Evolutionary conservation across 2,797 vertebrate genomes (phyloP), one percentile per base, ranked within the genome.

Genomic region (Rhabdophis nuchalis): DNA sequence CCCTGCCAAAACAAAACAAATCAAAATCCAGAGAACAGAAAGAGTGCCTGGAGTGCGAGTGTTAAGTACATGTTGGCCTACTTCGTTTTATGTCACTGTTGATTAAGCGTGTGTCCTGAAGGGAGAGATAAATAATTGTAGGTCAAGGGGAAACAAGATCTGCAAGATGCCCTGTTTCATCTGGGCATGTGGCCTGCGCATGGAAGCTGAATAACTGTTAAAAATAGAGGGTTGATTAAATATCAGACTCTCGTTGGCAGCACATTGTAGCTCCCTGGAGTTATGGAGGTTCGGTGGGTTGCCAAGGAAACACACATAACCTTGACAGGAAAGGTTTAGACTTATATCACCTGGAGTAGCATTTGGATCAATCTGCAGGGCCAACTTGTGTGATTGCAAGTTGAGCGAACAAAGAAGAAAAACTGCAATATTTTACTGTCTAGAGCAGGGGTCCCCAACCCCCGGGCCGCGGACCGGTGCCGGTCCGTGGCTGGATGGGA

Each of bases 271-370:
- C 92, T 94, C 92, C 93, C 87, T 91, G 95, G 95, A 94, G 96
- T 95, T 96, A 91, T 93, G 93, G 95, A 96, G 96, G 95, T 95
- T 93, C 95, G 95, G 94, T 94, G 90, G 90, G 97, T 98, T 97
- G 94, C 96, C 95, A 96, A 96, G 94, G 96, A 95, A 97, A 97
- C 92, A 4, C 90, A 0, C 61, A 0, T 94, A 96, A 96, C 95
- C 96, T 96, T 97, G 95, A 94, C 95, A 1, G 3, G 86, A 94
- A 60, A 94, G 96, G 95, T 97, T 97, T 96, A 86, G 96, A 96
- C 95, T 95, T 94, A 91, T 77, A 77, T 95, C 4, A 94, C 96
- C 95, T 96, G 97, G 97, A 97, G 91, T 87, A 93, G 93, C 93
- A 91, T 96, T 97, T 96, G 96, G 52, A 96, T 94, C 94, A 96